A percentile compares a stretch with the other conserved stretches of the same genome.
Evolutionary conservation across 2,888 invertebrate genomes (phyloP).

Genomic region (Eristalis pertinax): DNA sequence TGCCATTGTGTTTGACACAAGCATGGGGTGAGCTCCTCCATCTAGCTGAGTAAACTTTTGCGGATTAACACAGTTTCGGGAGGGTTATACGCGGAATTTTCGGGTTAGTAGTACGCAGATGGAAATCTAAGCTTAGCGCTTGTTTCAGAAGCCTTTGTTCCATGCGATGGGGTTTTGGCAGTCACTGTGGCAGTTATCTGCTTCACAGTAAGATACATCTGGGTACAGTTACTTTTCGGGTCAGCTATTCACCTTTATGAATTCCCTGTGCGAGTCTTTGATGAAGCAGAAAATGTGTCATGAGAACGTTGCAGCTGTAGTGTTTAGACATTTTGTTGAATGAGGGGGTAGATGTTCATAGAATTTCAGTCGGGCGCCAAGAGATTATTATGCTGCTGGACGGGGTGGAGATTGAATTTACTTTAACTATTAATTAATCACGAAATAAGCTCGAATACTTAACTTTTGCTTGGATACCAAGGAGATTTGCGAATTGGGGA

Average conservation of each 20-base stretch:
- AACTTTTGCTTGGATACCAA: too few relatives aligned
- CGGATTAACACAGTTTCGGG: constrained; percentile 10
- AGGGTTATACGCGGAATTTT: constrained; percentile 5
- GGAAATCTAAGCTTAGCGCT: background rate
- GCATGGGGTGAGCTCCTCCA: background rate
- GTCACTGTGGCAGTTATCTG: background rate
- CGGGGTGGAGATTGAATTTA: too few relatives aligned
- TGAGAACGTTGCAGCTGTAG: background rate
- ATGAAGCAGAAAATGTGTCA: background rate
- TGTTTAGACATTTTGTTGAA: background rate
- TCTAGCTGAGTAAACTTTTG: constrained; percentile 16
- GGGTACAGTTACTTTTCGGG: background rate
- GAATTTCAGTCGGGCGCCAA: background rate
- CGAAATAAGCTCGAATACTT: too few relatives aligned
- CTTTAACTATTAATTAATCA: too few relatives aligned
- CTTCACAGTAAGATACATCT: background rate
- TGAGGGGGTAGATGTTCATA: background rate
- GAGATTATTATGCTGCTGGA: background rate
- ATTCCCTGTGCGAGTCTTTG: background rate
- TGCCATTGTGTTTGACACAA: constrained; percentile 55
- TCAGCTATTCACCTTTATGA: background rate
- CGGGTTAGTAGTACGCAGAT: constrained; percentile 16
- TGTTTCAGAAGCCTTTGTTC: background rate
- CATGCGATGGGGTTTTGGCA: background rate
- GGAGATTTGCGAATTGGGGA: too few relatives aligned